Evolutionary conservation across 2,113 vertebrate species (phyloP).

Genomic region (Grus americana): DNA sequence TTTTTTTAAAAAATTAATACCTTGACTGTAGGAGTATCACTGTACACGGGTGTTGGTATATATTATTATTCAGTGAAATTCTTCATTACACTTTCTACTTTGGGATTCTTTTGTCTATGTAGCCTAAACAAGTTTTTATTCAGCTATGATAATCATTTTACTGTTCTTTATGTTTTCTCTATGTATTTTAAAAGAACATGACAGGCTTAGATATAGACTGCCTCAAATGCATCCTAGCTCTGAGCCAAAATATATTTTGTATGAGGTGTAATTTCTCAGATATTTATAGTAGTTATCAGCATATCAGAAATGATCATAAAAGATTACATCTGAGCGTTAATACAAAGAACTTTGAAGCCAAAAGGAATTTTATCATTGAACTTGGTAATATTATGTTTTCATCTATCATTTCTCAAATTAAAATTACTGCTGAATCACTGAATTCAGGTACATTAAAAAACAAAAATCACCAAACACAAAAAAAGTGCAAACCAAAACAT

Average conservation of each 20-base stretch:
- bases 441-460: background rate
- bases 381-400: background rate
- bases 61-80: background rate
- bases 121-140: background rate
- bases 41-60: background rate
- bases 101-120: background rate
- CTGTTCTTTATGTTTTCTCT: rapidly evolving
- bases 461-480: background rate
- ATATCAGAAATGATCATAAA: background rate
- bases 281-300: background rate
- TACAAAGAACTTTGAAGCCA: background rate
- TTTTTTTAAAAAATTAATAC: background rate
- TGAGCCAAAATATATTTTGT: background rate
- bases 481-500: background rate
- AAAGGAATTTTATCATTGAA: background rate
- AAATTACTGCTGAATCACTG: background rate
- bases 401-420: background rate
- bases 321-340: background rate
- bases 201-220: background rate
- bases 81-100: background rate
- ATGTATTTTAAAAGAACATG: background rate
- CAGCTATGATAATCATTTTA: background rate
- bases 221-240: background rate
- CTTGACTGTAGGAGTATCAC: background rate
- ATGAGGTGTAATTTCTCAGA: background rate